A percentile compares a stretch with the other conserved stretches of the same genome.
phyloP scores from a whole-genome alignment of 2,113 vertebrate genomes.

The Nerophis ophidion region DNA sequence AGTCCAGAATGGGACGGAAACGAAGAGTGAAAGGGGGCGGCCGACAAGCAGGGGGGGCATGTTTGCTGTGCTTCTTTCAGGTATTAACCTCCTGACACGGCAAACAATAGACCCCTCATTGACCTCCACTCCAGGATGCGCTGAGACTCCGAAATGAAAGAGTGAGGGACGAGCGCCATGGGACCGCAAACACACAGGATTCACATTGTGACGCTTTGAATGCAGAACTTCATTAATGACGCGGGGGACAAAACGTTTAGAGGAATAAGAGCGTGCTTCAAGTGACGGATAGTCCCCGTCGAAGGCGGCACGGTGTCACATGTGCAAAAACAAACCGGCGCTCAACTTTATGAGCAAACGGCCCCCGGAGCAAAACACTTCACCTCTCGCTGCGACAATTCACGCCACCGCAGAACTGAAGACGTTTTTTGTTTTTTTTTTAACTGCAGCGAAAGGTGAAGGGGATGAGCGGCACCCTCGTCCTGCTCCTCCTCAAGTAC shows the following conservation, averaged over 20 bases:
- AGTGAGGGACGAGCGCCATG: conserved; percentile 37
- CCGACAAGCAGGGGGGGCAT: conserved; percentile 41
- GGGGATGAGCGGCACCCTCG: conserved; percentile 38
- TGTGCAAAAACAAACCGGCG: conserved; percentile 47
- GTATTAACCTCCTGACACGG: conserved; percentile 62
- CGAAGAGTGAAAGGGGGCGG: conserved; percentile 26
- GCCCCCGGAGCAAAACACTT: conserved; percentile 34
- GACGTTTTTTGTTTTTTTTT: conserved; percentile 41
- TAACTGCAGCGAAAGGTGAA: conserved; percentile 47
- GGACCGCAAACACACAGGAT: conserved; percentile 37
- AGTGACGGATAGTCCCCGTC: conserved; percentile 38
- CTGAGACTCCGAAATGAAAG: conserved; percentile 28
- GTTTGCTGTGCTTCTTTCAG: conserved; percentile 59
- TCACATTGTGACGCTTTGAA: conserved; percentile 28
- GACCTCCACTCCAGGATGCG: conserved; percentile 46
- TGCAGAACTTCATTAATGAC: conserved; percentile 26
- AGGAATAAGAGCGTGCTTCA: not conserved
- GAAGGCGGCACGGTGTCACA: conserved; percentile 59
- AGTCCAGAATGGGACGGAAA: conserved; percentile 45
- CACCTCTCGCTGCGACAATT: conserved; percentile 51
- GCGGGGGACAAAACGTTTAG: not conserved
- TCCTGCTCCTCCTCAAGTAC: conserved; percentile 47
- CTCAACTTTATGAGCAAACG: conserved; percentile 35
- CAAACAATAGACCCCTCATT: conserved; percentile 54
- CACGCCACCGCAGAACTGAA: conserved; percentile 46